phyloP scores from a whole-genome alignment of 2,797 vertebrate genomes.

The Bufotes viridis region DNA sequence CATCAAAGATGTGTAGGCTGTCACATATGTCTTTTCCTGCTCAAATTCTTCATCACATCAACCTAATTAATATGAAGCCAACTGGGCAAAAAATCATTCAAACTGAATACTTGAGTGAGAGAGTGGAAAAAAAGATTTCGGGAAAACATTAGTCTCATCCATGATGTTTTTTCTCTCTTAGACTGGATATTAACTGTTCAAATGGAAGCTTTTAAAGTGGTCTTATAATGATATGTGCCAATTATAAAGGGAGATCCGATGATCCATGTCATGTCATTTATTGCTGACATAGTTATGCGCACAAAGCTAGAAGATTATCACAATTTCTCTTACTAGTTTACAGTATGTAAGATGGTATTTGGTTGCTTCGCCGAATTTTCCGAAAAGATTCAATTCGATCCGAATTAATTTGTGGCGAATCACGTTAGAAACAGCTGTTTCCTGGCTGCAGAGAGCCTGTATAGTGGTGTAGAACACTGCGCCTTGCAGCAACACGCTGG shows the following conservation, averaged over 20 bases:
- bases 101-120: not conserved
- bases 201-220: too few relatives aligned
- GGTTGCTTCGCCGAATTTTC: too few relatives aligned
- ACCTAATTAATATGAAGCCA: slow-evolving; percentile 2
- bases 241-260: not conserved
- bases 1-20: slow-evolving; percentile 20
- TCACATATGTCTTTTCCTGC: slow-evolving; percentile 18
- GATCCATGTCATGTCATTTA: not conserved
- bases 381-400: too few relatives aligned
- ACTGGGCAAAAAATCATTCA: slow-evolving; percentile 1
- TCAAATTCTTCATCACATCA: not conserved
- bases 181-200: slow-evolving; percentile 7
- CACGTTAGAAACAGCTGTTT: too few relatives aligned
- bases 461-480: too few relatives aligned
- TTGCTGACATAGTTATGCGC: not conserved
- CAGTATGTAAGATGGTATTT: too few relatives aligned
- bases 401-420: too few relatives aligned
- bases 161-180: not conserved
- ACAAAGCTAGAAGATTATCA: too few relatives aligned
- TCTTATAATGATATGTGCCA: not conserved
- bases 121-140: not conserved
- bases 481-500: too few relatives aligned
- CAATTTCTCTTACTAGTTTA: too few relatives aligned
- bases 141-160: slow-evolving; percentile 23
- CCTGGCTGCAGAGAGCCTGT: too few relatives aligned